Evolutionary conservation across 2,888 invertebrate species (phyloP), one percentile per base, ranked within the genome.

Genomic region (Bhutanitis thaidina): DNA sequence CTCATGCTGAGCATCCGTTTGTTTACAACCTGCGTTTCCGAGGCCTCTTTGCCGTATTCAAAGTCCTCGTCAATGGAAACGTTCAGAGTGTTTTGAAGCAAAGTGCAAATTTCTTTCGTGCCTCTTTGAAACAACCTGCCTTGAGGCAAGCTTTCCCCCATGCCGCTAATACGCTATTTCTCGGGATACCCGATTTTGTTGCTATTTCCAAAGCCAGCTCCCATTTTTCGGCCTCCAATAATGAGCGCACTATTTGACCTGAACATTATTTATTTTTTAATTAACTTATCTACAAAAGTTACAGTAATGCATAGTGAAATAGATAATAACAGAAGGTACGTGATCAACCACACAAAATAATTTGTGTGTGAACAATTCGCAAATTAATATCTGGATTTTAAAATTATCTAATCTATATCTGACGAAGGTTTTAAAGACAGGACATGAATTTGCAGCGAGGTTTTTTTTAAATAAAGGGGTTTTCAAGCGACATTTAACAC

Each of bases 221-320:
- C 94, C 97, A 96, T 69, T 96, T 93, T 69, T 97, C 97, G 0
- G 94, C 93, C 77, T 95, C 94, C n/a, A 97, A 89, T 3, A 97
- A 80, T 38, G 93, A 93, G 52, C 96, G 91, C 37, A 95, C 83
- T 43, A 93, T 92, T 61, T 93, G 92, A 65, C 92, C 91, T 79
- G 20, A 20, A 5, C 3, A 20, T 20, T 5, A 20, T 3, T 20
- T 20, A 20, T n/a, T n/a, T n/a, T n/a, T n/a, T n/a, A n/a, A n/a
- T n/a, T n/a, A n/a, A n/a, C n/a, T n/a, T n/a, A n/a, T n/a, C n/a
- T n/a, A n/a, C n/a, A 89, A 72, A 39, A 79, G 9, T 14, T 20
- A 20, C 20, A 5, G 20, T 20, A 20, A 20, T 5, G 2, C 20
- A 20, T 20, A 20, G n/a, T n/a, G n/a, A n/a, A n/a, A n/a, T n/a